Evolutionary conservation across 2,888 invertebrate genomes (phyloP), one percentile per base, ranked within the genome.

Genomic region (Tiphia femorata): DNA sequence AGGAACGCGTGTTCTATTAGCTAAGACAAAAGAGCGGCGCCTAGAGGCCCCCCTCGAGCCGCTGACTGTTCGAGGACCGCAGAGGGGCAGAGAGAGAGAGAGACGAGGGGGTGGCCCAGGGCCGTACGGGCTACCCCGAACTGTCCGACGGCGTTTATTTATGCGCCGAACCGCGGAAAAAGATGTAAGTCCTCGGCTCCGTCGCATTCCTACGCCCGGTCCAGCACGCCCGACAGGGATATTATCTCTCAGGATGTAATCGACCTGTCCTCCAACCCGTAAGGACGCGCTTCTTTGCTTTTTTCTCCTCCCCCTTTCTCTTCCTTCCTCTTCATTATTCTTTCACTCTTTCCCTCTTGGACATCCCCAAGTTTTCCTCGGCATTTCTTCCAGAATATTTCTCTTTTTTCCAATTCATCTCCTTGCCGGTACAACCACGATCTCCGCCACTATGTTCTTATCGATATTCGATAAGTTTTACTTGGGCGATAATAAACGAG

Each of bases 1-100:
- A 76, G 77, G 78, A 81, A 81, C 81, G 79, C 78, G 80, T 82
- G 82, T 82, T 82, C 79, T 80, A 82, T 81, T 81, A 81, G 79
- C 75, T 80, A 79, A 82, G 80, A 82, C 82, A 81, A 81, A 82
- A 82, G 82, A 80, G 78, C 81, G 81, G 81, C 82, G 82, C 82
- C 80, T 82, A 81, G 79, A 74, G 76, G 46, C 53, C 42, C 46
- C 49, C 49, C 53, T 29, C 37, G 21, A 42, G 17, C 17, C 37
- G 3, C 33, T 33, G 21, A n/a, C n/a, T n/a, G n/a, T n/a, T n/a
- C n/a, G n/a, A n/a, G n/a, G n/a, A n/a, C n/a, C n/a, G n/a, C n/a
- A n/a, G n/a, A n/a, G n/a, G n/a, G n/a, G n/a, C n/a, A n/a, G n/a
- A n/a, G n/a, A n/a, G n/a, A n/a, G n/a, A n/a, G n/a, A n/a, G n/a